phyloP scores from a whole-genome alignment of 2,113 vertebrate species.

The Tenebrosternarchus preto region DNA sequence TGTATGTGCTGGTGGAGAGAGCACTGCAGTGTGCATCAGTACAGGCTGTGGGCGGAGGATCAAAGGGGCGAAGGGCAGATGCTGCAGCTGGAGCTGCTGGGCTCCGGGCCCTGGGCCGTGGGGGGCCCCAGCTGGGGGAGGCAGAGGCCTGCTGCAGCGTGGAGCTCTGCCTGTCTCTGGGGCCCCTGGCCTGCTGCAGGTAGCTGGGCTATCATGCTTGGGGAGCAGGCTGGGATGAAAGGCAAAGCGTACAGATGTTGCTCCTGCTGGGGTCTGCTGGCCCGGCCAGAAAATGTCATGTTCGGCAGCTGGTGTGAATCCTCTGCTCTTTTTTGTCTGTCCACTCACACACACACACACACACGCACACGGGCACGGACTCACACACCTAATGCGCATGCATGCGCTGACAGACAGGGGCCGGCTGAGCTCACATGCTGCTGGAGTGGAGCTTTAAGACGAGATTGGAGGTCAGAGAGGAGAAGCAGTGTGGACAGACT shows the following conservation, averaged over 20 bases:
- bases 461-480: constrained; percentile 54
- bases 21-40: too few species aligned
- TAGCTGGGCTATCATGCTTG: constrained; percentile 68
- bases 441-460: constrained; percentile 43
- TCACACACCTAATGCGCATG: too few species aligned
- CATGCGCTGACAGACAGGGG: too few species aligned
- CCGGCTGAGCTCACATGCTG: not conserved
- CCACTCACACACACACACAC: constrained; percentile 41
- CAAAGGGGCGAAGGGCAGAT: too few species aligned
- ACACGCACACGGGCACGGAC: not conserved
- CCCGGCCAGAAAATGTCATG: constrained; percentile 78
- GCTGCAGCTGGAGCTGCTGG: too few species aligned
- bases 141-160: constrained; percentile 66
- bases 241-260: constrained; percentile 78
- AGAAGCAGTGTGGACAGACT: constrained; percentile 45
- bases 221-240: constrained; percentile 76
- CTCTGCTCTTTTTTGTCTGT: constrained; percentile 64
- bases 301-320: constrained; percentile 76
- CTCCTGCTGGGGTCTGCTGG: constrained; percentile 74
- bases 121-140: constrained; percentile 73
- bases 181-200: constrained; percentile 68
- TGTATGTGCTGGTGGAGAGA: too few species aligned
- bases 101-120: constrained; percentile 61
- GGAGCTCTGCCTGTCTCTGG: constrained; percentile 65
- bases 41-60: too few species aligned